phyloP scores from a whole-genome alignment of 2,113 vertebrate genomes.

The Cyphomyrus plagiostoma region DNA sequence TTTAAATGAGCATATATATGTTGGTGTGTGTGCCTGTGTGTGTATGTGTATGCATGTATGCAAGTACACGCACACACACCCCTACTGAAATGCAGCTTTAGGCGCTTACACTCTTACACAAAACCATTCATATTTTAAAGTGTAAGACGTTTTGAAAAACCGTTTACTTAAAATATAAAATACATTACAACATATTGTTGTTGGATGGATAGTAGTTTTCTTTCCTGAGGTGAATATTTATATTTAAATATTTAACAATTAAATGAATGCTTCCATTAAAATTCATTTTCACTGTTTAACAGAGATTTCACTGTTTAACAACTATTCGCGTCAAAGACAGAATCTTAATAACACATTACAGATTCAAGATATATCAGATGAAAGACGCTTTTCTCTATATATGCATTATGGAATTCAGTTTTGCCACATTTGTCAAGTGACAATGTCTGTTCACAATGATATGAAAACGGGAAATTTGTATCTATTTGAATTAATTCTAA shows the following conservation, averaged over 20 bases:
- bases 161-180: neutral
- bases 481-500: conserved; percentile 6
- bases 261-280: neutral
- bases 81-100: neutral
- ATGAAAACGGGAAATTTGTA: neutral
- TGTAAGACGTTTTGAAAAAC: neutral
- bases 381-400: neutral
- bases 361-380: neutral
- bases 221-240: neutral
- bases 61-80: neutral
- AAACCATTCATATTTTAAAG: neutral
- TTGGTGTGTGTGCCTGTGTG: neutral
- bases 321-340: neutral
- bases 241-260: neutral
- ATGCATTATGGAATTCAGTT: neutral
- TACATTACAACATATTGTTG: neutral
- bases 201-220: neutral
- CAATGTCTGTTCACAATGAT: neutral
- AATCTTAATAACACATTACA: neutral
- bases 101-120: neutral
- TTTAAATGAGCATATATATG: neutral
- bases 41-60: neutral
- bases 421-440: conserved; percentile 4
- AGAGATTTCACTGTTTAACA: neutral
- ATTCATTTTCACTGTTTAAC: neutral